Percentiles rank a stretch among this genome's conserved stretches.
These are phyloP conservation scores for Harlomillsia oculata DNA, from an alignment of 1,140 invertebrate genomes.

Conservation along the genomic window DNA sequence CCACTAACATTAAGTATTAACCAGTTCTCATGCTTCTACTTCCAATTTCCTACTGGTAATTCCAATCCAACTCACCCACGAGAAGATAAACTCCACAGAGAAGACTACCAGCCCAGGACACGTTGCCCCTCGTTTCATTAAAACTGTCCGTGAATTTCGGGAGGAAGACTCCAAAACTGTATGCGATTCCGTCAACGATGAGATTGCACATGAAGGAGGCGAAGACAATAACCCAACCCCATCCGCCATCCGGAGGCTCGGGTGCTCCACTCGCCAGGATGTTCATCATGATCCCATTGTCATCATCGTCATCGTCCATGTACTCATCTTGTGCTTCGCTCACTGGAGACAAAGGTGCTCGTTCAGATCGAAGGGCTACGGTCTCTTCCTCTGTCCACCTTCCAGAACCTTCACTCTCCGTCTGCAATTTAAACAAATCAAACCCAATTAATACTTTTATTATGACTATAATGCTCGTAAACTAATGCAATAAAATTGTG, in stretches of 20 bases:
- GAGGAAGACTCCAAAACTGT: slow-evolving; percentile 84
- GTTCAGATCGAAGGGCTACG: slow-evolving; percentile 55
- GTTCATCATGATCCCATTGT: slow-evolving; percentile 59
- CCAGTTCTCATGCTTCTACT: background rate
- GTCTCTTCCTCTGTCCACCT: slow-evolving; percentile 65
- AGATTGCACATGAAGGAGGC: slow-evolving; percentile 96
- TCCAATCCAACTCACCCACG: slow-evolving; percentile 54
- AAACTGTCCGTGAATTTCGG: slow-evolving; percentile 70
- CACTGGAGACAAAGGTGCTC: slow-evolving; percentile 39
- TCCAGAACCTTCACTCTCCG: slow-evolving; percentile 59
- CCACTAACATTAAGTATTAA: background rate
- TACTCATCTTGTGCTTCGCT: slow-evolving; percentile 31
- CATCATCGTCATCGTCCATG: slow-evolving; percentile 54
- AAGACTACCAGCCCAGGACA: slow-evolving; percentile 85
- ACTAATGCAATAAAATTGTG: too few relatives aligned
- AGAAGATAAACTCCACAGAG: slow-evolving; percentile 87
- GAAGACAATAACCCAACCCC: slow-evolving; percentile 89
- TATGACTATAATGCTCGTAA: too few relatives aligned
- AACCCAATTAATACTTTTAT: too few relatives aligned
- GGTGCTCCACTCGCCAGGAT: slow-evolving; percentile 45
- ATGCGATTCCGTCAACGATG: slow-evolving; percentile 94
- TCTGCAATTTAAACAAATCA: slow-evolving; percentile 45
- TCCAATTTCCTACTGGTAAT: too few relatives aligned
- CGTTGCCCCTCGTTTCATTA: slow-evolving; percentile 58
- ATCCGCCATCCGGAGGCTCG: slow-evolving; percentile 66